Base-by-base conservation (phyloP, 2,113 vertebrate species). In the Thermophis baileyi region DNA sequence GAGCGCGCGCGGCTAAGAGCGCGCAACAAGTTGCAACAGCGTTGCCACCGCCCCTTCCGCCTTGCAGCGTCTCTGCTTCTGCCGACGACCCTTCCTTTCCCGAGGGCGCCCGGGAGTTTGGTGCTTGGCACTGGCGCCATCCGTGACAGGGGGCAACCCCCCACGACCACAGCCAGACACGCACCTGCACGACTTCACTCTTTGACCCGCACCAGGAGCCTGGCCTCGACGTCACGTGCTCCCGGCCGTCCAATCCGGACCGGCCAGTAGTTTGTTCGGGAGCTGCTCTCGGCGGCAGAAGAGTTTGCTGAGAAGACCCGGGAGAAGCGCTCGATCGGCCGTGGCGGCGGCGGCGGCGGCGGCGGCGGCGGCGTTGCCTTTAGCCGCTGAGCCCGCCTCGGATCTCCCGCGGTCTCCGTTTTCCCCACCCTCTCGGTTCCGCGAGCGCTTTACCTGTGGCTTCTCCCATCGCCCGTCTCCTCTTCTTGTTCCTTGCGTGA, bases 191-290 rank as follows among this genome's bases (percentile, higher is more conserved):
- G 40, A 20, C 87, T 92, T 35, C 89, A n/a, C 74, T 55, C 85
- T 54, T 69, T 63, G 87, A 86, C 91, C 24, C 27, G 4, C 89
- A 18, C 90, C n/a, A 1, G 24, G 69, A 47, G 49, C 1, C 60
- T 3, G 46, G 6, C 51, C 20, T 1, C 46, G 6, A 22, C 27
- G 0, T 24, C 96, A 94, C 94, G 94, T 95, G 95, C 85, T 81
- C 3, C 1, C 12, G 20, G 14, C 3, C 44, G 44, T 27, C 95
- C 96, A 95, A 96, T 96, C 90, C 30, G 69, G 44, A 6, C 18
- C 46, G 40, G 55, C n/a, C 44, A 54, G 3, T 50, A 10, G 25
- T 60, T 10, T 22, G 20, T 10, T 74, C n/a, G 30, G 40, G 57
- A 55, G 60, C 30, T 35, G 40, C 89, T 10, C 55, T 49, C 20